Evolutionary conservation across 2,888 invertebrate species (phyloP), one percentile per base, ranked within the genome.

Genomic region (Gandaritis pyraliata): DNA sequence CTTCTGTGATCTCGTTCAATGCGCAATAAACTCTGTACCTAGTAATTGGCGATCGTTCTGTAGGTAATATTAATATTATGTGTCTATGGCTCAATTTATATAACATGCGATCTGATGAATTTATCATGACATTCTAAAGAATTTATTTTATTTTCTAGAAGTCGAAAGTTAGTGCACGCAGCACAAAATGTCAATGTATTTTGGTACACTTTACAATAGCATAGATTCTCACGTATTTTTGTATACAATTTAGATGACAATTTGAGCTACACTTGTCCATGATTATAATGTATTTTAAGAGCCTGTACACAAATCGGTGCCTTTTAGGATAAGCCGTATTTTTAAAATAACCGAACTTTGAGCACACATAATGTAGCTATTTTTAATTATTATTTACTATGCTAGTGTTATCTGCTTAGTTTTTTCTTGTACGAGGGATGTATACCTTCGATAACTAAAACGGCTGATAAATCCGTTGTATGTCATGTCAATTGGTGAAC

Each of bases 101-200:
- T 58, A 16, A 33, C 49, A 46, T 18, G 61, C 48, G 66, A 66
- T 68, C 65, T 65, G 66, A 65, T 60, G 61, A 69, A 65, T 66
- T 66, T 66, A 64, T 65, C 62, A 69, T 71, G 69, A 71, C 69
- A 65, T 66, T 60, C 53, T 61, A 62, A 65, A 48, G 13, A 50
- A 57, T 66, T 63, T 64, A 50, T 58, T 58, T 51, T 38, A 13
- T 16, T 41, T 39, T n/a, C n/a, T 53, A 15, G 16, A 18, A 43
- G 48, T 46, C 30, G 54, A 56, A 56, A 6, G n/a, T n/a, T n/a
- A 36, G 16, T 55, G 50, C 65, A 58, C 58, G 38, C 15, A 46
- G 57, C 65, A 62, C 59, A 48, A 43, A 41, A 53, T 55, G 39
- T 51, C 15, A 48, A 64, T 56, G 49, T 65, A 58, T 65, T 65